phyloP scores from a whole-genome alignment of 2,888 invertebrate species.

The Polyommatus icarus region DNA sequence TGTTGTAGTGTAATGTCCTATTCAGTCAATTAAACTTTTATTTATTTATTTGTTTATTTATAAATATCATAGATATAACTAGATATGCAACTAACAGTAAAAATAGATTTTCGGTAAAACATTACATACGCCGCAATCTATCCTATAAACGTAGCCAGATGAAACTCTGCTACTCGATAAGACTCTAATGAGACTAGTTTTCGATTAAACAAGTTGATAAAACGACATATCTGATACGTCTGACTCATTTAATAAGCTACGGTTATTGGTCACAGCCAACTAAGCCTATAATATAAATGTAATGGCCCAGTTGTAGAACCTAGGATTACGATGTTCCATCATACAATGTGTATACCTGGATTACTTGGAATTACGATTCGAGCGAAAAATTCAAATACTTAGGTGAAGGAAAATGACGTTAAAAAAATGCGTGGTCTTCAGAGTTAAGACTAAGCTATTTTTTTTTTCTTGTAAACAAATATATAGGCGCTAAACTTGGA shows the following conservation, averaged over 20 bases:
- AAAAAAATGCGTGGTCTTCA: no score
- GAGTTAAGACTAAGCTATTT: no score
- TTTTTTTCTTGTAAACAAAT: no score
- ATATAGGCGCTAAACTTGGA: no score
- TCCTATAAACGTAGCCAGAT: neutral
- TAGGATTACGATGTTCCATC: neutral
- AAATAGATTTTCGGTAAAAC: neutral
- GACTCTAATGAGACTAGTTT: constrained; percentile 21
- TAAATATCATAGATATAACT: no score
- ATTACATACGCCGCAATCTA: neutral
- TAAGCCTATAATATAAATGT: constrained; percentile 13
- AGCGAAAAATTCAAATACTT: no score
- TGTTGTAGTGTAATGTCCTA: no score
- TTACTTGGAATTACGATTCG: no score
- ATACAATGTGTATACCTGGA: neutral
- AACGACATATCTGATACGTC: constrained; percentile 18
- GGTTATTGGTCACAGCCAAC: neutral
- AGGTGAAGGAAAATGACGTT: no score
- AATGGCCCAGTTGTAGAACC: neutral
- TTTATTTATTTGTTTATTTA: no score
- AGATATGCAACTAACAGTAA: neutral
- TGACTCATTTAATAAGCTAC: constrained; percentile 19
- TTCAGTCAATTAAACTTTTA: no score
- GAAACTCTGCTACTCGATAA: neutral
- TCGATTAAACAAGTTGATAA: constrained; percentile 23